Conservation (phyloP, 2,113 vertebrate species). For the Lasiurus borealis region DNA sequence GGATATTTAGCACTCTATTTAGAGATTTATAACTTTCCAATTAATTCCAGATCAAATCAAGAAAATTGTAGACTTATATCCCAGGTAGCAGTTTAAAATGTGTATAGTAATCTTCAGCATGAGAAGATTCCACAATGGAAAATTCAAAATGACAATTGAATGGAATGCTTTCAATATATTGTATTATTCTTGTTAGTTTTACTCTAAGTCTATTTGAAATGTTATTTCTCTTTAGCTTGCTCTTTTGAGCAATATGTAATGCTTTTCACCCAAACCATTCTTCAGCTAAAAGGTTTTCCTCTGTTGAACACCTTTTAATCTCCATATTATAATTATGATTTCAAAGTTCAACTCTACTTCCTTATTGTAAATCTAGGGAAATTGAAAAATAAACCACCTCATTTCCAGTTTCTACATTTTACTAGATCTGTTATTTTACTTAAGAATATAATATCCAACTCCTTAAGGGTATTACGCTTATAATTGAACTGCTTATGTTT, state of each 20-base stretch:
- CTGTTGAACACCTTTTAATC: constrained; percentile 55
- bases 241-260: constrained; percentile 9
- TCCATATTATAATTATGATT: constrained; percentile 60
- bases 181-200: constrained; percentile 53
- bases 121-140: constrained; percentile 27
- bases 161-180: constrained; percentile 10
- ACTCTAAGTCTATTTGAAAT: background rate
- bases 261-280: background rate
- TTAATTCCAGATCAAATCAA: background rate
- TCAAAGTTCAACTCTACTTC: constrained; percentile 57
- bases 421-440: constrained; percentile 74
- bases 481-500: constrained; percentile 54
- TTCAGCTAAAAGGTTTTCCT: constrained; percentile 55
- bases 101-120: background rate
- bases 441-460: constrained; percentile 64
- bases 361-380: constrained; percentile 71
- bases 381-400: constrained; percentile 69
- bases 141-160: background rate
- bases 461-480: constrained; percentile 53
- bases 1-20: constrained; percentile 3
- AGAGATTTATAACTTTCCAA: background rate
- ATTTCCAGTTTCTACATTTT: constrained; percentile 68
- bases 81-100: constrained; percentile 8
- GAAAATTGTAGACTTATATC: constrained; percentile 17
- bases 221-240: constrained; percentile 44